phyloP scores from a whole-genome alignment of 2,888 invertebrate species.

The Parnassius mnemosyne region DNA sequence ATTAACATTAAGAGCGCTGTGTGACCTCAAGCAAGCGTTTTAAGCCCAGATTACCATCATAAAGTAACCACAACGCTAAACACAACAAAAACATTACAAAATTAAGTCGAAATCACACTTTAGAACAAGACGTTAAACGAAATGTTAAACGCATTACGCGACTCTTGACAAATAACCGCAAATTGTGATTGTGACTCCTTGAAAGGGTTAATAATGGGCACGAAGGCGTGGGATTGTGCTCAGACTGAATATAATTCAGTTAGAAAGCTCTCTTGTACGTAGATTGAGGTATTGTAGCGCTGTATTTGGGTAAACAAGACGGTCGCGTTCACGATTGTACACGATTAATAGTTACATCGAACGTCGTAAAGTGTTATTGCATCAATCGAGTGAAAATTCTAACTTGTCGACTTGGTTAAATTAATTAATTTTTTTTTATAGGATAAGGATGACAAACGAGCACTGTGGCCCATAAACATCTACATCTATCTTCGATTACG shows the following conservation, averaged over 20 bases:
- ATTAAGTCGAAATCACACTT: slow-evolving; percentile 51
- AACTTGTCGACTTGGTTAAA: no score
- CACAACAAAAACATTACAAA: slow-evolving; percentile 51
- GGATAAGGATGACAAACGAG: no score
- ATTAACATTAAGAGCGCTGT: slow-evolving; percentile 18
- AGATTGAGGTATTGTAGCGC: slow-evolving; percentile 73
- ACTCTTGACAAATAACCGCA: slow-evolving; percentile 72
- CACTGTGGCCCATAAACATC: no score
- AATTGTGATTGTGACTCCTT: slow-evolving; percentile 73
- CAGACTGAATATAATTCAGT: slow-evolving; percentile 59
- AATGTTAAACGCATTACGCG: slow-evolving; percentile 52
- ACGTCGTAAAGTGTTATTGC: slow-evolving; percentile 17
- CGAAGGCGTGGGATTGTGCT: slow-evolving; percentile 63
- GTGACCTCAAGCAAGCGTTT: slow-evolving; percentile 41
- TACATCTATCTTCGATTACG: no score
- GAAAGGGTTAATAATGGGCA: slow-evolving; percentile 75
- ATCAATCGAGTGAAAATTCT: no score
- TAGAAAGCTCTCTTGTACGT: slow-evolving; percentile 59
- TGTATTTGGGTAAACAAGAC: slow-evolving; percentile 33
- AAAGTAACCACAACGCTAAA: slow-evolving; percentile 48
- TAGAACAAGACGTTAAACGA: slow-evolving; percentile 45
- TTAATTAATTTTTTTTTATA: no score
- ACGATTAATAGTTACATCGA: slow-evolving; percentile 41
- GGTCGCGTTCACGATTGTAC: slow-evolving; percentile 41
- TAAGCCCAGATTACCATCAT: slow-evolving; percentile 49